Conservation (phyloP, 2,888 invertebrate species). For the Schrankia costaestrigalis region DNA sequence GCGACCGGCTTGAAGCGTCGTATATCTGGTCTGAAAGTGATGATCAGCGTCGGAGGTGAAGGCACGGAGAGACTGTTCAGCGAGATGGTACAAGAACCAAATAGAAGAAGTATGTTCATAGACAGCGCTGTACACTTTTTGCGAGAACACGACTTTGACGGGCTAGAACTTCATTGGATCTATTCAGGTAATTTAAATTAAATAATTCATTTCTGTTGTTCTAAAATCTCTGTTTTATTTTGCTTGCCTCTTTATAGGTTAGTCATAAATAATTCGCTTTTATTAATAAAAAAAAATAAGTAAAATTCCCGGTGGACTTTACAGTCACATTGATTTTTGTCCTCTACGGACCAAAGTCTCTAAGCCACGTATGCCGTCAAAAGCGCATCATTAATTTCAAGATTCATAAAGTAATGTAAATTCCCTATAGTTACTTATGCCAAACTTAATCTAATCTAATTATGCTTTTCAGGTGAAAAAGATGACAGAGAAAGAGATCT, state of each 20-base stretch:
- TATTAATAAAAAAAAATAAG: too few relatives aligned
- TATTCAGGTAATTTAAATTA: slow-evolving; percentile 79
- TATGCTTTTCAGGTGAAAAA: slow-evolving; percentile 54
- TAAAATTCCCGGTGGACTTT: too few relatives aligned
- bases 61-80: slow-evolving; percentile 82
- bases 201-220: not conserved
- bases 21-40: slow-evolving; percentile 84
- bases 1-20: slow-evolving; percentile 84
- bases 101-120: slow-evolving; percentile 80
- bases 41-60: slow-evolving; percentile 88
- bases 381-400: too few relatives aligned
- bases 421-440: too few relatives aligned
- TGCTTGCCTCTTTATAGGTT: too few relatives aligned
- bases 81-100: slow-evolving; percentile 80
- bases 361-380: too few relatives aligned
- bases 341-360: too few relatives aligned
- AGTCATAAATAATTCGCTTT: too few relatives aligned
- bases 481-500: slow-evolving; percentile 78
- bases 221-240: not conserved
- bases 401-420: too few relatives aligned
- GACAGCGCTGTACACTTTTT: slow-evolving; percentile 83
- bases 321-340: too few relatives aligned
- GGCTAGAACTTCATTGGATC: slow-evolving; percentile 90
- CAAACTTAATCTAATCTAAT: too few relatives aligned
- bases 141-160: slow-evolving; percentile 87